These are phyloP conservation scores for Linhomoeus sp. DNA, from an alignment of 2,888 invertebrate species.

Conservation along the genomic window DNA sequence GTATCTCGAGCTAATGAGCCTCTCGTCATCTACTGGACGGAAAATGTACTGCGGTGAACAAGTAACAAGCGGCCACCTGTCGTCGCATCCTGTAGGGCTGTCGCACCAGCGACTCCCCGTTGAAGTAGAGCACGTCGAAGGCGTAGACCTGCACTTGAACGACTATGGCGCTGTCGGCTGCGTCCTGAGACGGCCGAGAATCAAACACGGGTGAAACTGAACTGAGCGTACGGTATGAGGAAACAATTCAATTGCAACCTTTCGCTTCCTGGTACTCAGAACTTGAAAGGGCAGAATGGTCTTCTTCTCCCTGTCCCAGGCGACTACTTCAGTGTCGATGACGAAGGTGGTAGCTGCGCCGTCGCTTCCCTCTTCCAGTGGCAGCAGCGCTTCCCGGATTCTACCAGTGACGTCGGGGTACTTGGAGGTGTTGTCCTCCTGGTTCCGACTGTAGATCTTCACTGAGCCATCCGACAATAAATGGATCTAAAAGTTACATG, in stretches of 20 bases:
- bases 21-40: too few species aligned
- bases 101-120: conserved; percentile 61
- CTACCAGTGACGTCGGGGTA: conserved; percentile 70
- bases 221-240: too few species aligned
- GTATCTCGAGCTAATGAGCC: too few species aligned
- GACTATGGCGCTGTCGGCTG: conserved; percentile 50
- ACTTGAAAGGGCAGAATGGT: conserved; percentile 89
- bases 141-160: conserved; percentile 84
- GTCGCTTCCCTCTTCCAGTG: too few species aligned
- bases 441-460: conserved; percentile 78
- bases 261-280: conserved; percentile 78
- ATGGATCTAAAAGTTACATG: conserved; percentile 44
- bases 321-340: conserved; percentile 87
- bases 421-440: conserved; percentile 76
- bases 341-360: conserved; percentile 52
- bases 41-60: too few species aligned
- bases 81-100: conserved; percentile 54
- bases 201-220: too few species aligned
- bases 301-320: conserved; percentile 67
- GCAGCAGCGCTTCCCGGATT: conserved; percentile 8
- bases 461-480: conserved; percentile 45
- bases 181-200: too few species aligned
- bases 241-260: conserved; percentile 40
- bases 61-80: too few species aligned
- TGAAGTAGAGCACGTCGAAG: conserved; percentile 81